Base-by-base conservation (phyloP, 2,888 invertebrate genomes). In the Anticlea derivata region DNA sequence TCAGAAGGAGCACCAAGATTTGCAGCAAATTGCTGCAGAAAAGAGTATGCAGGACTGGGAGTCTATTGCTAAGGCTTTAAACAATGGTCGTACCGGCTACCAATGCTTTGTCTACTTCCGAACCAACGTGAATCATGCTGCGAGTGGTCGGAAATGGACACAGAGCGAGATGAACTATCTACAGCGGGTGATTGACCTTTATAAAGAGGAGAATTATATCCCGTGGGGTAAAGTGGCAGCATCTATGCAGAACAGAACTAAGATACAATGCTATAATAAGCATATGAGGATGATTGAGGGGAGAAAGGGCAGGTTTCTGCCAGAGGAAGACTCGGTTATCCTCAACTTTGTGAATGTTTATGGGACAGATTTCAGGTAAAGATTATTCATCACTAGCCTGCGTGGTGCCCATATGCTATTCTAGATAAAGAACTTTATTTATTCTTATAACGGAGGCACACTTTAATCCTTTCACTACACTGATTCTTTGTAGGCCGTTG, bases 211-310 rank as follows among this genome's bases (percentile, higher is more conserved):
- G 10, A 86, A 92, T 50, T 92, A 92, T 34, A 94, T 96, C 56
- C 94, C 95, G 0, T 97, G 97, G 96, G 91, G 92, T 1, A 93
- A 92, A 70, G 93, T 96, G 5, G 88, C 92, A 0, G 87, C 90
- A 13, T 91, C 92, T 39, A 93, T 96, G 78, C 91, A 92, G 6
- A 91, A 92, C 51, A 90, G 94, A 57, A 92, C 93, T 0, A 94
- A 93, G 70, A 83, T 89, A 1, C 95, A 95, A 73, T 79, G 95
- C 7, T 94, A 95, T 63, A 91, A 92, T 48, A 92, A 93, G 55
- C 93, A 91, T 64, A 62, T 70, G 23, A 68, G 86, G 47, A 59
- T 85, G 8, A 50, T 66, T 24, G 86, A 89, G 34, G 68, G 88
- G 13, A 91, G 88, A 43, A 93, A 92, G 66, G 94, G 94, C 0